Base-by-base conservation (phyloP, 2,888 invertebrate species). In the Cerceris ruficornis region DNA sequence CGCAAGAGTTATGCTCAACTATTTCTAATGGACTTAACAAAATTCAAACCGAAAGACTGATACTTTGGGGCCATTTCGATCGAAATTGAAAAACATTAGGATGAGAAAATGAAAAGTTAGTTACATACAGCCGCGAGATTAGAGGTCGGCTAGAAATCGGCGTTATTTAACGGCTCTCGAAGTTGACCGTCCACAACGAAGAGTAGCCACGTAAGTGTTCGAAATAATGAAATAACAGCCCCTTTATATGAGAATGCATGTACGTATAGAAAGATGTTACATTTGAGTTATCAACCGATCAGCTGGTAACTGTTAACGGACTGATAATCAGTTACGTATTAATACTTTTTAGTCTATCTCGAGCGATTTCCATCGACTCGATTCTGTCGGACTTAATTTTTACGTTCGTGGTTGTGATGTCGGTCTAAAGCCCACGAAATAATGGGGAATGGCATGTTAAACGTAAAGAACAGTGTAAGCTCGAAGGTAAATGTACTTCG, bases 21-120 rank as follows among this genome's bases (percentile, higher is more conserved):
- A 86, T 81, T 82, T 84, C 72, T 87, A 87, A 87, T 82, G 70
- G 77, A 84, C 83, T 77, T 84, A 80, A 88, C 77, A 83, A 84
- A 83, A 83, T 85, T 85, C 58, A 80, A 87, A 83, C 65, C 68
- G 80, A 87, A 91, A 92, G 92, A 92, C 92, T 92, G 91, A 92
- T 86, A 85, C 85, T 88, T 88, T 84, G 91, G 91, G 91, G 90
- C 90, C 91, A 91, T 88, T 88, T 86, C 74, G 64, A 88, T 80
- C 73, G 28, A 88, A 88, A 87, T 87, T 86, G 50, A 28, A 28
- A 28, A 28, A 28, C 28, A 28, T 28, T 28, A 28, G 28, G 28
- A 28, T 28, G 28, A 75, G 54, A 57, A 64, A 65, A 73, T 52
- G 69, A 83, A 55, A 41, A 73, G 28, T 39, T 68, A 76, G 55